Evolutionary conservation across 2,888 invertebrate species (phyloP).

Genomic region (Chydorus sphaericus): DNA sequence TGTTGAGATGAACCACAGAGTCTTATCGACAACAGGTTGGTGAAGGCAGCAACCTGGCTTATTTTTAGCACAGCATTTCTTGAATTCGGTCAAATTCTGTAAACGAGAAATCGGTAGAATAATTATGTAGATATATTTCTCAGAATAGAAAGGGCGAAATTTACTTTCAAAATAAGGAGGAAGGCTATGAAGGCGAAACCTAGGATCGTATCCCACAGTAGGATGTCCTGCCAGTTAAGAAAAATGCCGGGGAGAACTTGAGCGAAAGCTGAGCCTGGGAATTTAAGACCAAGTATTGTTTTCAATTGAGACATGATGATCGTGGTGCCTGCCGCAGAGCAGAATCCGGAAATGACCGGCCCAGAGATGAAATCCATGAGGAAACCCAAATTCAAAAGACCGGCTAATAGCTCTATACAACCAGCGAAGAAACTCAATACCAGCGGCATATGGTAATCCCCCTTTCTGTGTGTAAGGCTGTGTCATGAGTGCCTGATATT

Average conservation of each 20-base stretch:
- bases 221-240: slow-evolving; percentile 49
- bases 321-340: slow-evolving; percentile 67
- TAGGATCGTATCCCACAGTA: slow-evolving; percentile 50
- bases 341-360: slow-evolving; percentile 72
- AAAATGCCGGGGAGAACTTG: slow-evolving; percentile 51
- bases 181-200: slow-evolving; percentile 57
- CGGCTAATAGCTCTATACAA: slow-evolving; percentile 64
- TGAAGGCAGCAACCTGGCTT: slow-evolving; percentile 2
- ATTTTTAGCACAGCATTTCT: slow-evolving; percentile 1
- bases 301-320: slow-evolving; percentile 68
- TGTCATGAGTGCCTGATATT: slow-evolving; percentile 38
- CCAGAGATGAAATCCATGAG: slow-evolving; percentile 70
- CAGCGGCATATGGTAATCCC: slow-evolving; percentile 55
- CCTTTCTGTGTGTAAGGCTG: slow-evolving; percentile 52
- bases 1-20: slow-evolving; percentile 52
- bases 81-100: slow-evolving; percentile 4
- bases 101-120: background rate
- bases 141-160: slow-evolving; percentile 23
- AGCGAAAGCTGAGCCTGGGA: slow-evolving; percentile 46
- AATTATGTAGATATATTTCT: background rate
- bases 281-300: slow-evolving; percentile 50
- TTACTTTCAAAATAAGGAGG: slow-evolving; percentile 59
- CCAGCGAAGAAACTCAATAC: slow-evolving; percentile 71
- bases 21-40: slow-evolving; percentile 36
- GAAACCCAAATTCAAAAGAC: slow-evolving; percentile 68